Evolutionary conservation across 2,888 invertebrate species (phyloP).

Genomic region (Idaea straminata): DNA sequence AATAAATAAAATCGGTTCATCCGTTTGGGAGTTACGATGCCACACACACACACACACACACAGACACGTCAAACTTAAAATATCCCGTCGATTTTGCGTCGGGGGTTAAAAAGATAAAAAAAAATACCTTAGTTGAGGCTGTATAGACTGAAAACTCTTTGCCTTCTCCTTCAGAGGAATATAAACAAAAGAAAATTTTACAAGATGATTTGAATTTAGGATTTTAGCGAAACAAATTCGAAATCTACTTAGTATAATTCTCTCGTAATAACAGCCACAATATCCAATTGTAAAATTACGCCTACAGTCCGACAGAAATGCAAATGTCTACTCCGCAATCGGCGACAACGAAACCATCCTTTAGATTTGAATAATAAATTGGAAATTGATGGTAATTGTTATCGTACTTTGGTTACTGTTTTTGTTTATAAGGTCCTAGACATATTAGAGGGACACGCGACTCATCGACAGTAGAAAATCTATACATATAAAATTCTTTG

Average conservation of each 20-base stretch:
- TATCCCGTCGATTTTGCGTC: no score
- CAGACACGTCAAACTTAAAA: no score
- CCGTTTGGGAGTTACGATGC: no score
- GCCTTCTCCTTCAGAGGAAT: background rate
- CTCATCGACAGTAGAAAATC: background rate
- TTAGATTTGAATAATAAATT: background rate
- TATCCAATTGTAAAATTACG: background rate
- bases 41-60: no score
- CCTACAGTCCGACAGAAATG: background rate
- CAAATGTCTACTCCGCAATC: background rate
- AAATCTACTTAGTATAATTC: background rate
- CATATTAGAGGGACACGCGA: background rate
- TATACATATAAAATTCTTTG: no score
- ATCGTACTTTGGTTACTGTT: background rate
- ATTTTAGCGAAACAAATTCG: background rate
- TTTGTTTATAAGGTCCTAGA: background rate
- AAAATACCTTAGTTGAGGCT: no score
- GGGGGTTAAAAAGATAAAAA: no score
- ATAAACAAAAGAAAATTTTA: background rate
- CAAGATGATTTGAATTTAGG: background rate
- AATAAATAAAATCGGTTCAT: no score
- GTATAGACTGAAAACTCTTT: no score
- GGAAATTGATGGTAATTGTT: constrained; percentile 1
- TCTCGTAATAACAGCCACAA: background rate
- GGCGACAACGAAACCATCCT: background rate